Evolutionary conservation across 1,140 invertebrate species (phyloP).

Genomic region (Calephelis nemesis): DNA sequence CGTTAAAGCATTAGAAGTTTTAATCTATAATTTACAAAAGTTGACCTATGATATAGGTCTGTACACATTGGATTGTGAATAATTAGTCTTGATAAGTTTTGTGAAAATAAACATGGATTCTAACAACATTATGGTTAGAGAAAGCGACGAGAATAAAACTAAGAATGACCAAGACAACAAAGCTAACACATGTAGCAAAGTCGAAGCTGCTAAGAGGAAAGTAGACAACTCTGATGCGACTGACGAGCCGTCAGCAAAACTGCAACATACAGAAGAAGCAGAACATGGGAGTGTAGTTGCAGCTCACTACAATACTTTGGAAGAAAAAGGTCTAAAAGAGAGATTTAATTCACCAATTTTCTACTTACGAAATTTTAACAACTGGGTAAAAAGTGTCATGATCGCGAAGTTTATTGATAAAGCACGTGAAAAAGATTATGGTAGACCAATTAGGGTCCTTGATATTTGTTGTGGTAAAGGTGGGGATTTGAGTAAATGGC

Average conservation of each 20-base stretch:
- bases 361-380: constrained; percentile 97
- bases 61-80: too few relatives aligned
- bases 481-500: constrained; percentile 97
- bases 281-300: constrained; percentile 85
- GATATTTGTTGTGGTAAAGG: constrained; percentile 96
- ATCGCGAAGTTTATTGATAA: constrained; percentile 88
- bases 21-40: too few relatives aligned
- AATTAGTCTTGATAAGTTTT: too few relatives aligned
- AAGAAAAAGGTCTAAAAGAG: constrained; percentile 89
- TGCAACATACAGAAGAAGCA: constrained; percentile 23
- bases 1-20: too few relatives aligned
- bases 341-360: constrained; percentile 94
- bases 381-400: constrained; percentile 98
- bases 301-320: constrained; percentile 90
- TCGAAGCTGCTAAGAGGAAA: neutral
- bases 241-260: neutral
- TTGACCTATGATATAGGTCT: too few relatives aligned
- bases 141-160: neutral
- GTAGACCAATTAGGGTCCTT: constrained; percentile 81
- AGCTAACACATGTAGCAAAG: too few relatives aligned
- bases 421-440: constrained; percentile 81
- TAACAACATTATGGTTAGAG: neutral
- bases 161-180: neutral
- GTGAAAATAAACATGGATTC: neutral
- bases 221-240: neutral